Conservation (phyloP, 2,797 vertebrate genomes). For the Holocentrus rufus region DNA sequence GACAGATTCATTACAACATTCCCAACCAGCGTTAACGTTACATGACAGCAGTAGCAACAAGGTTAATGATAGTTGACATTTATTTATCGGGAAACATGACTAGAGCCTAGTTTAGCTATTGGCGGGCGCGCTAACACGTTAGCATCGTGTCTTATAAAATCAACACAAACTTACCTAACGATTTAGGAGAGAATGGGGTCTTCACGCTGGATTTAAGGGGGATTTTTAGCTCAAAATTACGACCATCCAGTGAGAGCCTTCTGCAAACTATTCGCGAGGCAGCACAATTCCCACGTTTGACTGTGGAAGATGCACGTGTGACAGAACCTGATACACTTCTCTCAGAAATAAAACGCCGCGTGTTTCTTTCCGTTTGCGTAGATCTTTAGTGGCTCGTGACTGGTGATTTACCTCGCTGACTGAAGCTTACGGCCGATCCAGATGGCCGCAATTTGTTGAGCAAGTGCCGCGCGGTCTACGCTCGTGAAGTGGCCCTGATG, state of each 20-base stretch:
- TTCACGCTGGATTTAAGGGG: neutral
- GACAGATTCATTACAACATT: too few relatives aligned
- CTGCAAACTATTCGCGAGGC: neutral
- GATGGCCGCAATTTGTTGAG: too few relatives aligned
- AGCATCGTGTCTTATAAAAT: neutral
- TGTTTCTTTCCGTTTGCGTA: constrained; percentile 3
- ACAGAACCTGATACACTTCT: neutral
- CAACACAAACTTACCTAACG: constrained; percentile 15
- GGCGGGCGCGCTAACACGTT: neutral
- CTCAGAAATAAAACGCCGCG: neutral
- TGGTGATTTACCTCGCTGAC: too few relatives aligned
- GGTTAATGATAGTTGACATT: too few relatives aligned
- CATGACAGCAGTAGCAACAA: too few relatives aligned
- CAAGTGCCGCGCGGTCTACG: too few relatives aligned
- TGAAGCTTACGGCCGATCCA: too few relatives aligned
- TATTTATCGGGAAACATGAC: too few relatives aligned
- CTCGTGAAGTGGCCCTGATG: too few relatives aligned
- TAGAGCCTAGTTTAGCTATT: neutral
- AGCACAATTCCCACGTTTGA: neutral
- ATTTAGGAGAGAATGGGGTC: neutral
- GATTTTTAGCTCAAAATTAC: neutral
- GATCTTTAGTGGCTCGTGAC: too few relatives aligned
- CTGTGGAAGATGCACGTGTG: constrained; percentile 46
- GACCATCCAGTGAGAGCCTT: neutral
- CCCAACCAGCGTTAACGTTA: too few relatives aligned